Conservation (phyloP, 2,113 vertebrate genomes). For the Otocyon megalotis region DNA sequence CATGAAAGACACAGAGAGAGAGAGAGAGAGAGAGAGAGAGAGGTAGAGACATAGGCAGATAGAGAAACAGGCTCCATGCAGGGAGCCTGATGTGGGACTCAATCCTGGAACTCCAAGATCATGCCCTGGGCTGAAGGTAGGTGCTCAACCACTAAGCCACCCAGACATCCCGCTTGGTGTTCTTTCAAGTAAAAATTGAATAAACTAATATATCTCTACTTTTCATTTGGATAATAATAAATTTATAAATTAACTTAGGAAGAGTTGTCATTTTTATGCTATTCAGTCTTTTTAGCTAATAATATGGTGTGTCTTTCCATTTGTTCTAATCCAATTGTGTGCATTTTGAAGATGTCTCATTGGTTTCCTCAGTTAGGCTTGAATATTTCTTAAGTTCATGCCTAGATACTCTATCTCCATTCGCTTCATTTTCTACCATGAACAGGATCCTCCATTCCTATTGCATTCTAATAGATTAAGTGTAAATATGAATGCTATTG, state of each 20-base stretch:
- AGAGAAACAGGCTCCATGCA: no score
- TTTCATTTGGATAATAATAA: neutral
- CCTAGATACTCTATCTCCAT: neutral
- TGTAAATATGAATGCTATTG: neutral
- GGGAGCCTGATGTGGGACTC: no score
- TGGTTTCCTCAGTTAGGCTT: neutral
- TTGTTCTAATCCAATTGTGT: neutral
- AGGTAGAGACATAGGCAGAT: no score
- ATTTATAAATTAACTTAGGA: neutral
- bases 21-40: no score
- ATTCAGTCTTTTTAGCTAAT: neutral
- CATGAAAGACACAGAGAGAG: no score
- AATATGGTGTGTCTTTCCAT: neutral
- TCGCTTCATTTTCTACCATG: neutral
- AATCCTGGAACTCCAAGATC: no score
- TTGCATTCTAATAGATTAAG: neutral
- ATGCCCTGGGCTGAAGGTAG: no score
- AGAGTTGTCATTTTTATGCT: neutral
- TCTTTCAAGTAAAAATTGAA: constrained; percentile 43
- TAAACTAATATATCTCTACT: neutral
- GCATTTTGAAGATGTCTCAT: neutral
- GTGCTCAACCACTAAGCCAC: no score
- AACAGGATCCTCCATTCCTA: neutral
- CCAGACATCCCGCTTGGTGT: neutral
- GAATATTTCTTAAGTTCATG: constrained; percentile 23